Evolutionary conservation across 2,113 vertebrate genomes (phyloP), one percentile per base, ranked within the genome.

Genomic region (Agelaius tricolor): DNA sequence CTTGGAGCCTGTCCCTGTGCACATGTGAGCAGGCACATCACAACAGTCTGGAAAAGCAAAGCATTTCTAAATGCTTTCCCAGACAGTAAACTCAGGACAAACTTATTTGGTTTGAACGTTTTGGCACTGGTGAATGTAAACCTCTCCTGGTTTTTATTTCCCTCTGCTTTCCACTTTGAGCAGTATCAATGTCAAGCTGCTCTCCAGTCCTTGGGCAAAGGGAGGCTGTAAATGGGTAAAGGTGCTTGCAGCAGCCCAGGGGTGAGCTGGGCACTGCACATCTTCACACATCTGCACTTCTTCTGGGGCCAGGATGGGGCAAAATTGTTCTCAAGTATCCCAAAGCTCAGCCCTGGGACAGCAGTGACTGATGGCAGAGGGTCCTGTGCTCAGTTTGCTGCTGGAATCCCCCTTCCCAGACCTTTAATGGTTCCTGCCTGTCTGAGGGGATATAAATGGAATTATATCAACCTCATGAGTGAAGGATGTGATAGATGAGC

Each of bases 31-130:
- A 94, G 47, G 77, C 66, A 57, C 44, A 74, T 71, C 89, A 67
- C 39, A 58, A 68, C 58, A 75, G 57, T 44, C 83, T 93, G 93
- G 80, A 94, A 89, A 72, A 90, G 72, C n/a, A 88, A 72, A 94
- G 57, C 23, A 6, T 90, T 86, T 84, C 84, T 43, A 76, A 92
- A 14, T 51, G 63, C 43, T 80, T 91, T 88, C 78, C 88, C 84
- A 89, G 89, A 88, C 73, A 81, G 80, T 41, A 95, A 90, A 88
- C 61, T 84, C 83, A 84, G 80, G 91, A 81, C 51, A 84, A 84
- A 84, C 57, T 41, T 47, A 59, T 69, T 95, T 77, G 55, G 43
- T 84, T 93, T 88, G 27, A 80, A 43, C 19, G 46, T 71, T 92
- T 77, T 94, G 86, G 80, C 86, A 57, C 30, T 72, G 55, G 33